Conservation (phyloP, 2,797 vertebrate genomes). For the Poeciliopsis gracilis region DNA sequence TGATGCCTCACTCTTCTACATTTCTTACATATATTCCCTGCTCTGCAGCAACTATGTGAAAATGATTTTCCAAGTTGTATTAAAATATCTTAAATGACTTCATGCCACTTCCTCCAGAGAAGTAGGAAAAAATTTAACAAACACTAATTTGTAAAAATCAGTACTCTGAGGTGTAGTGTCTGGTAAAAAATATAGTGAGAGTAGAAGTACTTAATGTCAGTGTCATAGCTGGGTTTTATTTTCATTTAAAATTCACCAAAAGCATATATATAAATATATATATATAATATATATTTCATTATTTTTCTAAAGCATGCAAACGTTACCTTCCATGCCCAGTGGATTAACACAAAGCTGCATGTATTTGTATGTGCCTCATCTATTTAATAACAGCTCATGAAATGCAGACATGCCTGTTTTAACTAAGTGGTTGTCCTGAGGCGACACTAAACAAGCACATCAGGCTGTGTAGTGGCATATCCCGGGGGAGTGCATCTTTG, state of each 20-base stretch:
- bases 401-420: conserved; percentile 35
- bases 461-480: conserved; percentile 26
- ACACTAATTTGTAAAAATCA: neutral
- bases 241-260: neutral
- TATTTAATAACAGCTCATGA: conserved; percentile 13
- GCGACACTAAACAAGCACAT: conserved; percentile 45
- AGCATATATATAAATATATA: neutral
- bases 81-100: neutral
- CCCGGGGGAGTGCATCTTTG: conserved; percentile 17
- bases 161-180: neutral
- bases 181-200: neutral
- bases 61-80: neutral
- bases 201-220: neutral
- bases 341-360: neutral
- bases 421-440: conserved; percentile 32
- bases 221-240: neutral
- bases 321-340: neutral
- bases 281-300: neutral
- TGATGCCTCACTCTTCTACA: neutral
- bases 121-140: neutral
- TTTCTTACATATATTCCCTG: neutral
- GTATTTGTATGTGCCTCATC: conserved; percentile 3
- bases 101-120: neutral
- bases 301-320: neutral
- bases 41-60: neutral